These are phyloP conservation scores for Papilio gigon DNA, from an alignment of 2,888 invertebrate genomes.

Conservation along the genomic window DNA sequence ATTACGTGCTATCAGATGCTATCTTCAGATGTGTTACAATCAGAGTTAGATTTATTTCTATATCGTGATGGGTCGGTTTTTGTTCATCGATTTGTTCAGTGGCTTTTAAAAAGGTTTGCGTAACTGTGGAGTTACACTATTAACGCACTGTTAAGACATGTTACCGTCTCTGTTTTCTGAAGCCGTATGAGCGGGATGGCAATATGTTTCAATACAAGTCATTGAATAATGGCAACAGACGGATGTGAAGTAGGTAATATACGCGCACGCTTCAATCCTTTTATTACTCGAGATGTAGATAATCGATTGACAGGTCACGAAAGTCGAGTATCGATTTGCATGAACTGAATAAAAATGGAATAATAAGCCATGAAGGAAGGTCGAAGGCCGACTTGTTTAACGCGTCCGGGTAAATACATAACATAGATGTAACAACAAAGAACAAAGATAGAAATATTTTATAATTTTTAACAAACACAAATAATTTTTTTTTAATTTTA, in stretches of 20 bases:
- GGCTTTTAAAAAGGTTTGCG: constrained; percentile 18
- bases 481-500: background rate
- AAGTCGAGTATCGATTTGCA: constrained; percentile 55
- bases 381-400: constrained; percentile 61
- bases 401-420: constrained; percentile 60
- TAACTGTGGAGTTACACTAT: background rate
- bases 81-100: constrained; percentile 21
- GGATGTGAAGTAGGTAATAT: background rate
- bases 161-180: background rate
- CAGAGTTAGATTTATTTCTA: constrained; percentile 10
- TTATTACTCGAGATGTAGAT: constrained; percentile 43
- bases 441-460: constrained; percentile 3
- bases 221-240: background rate
- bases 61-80: constrained; percentile 21
- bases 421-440: background rate
- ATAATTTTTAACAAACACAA: background rate
- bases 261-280: constrained; percentile 41
- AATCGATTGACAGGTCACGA: constrained; percentile 61
- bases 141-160: background rate
- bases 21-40: constrained; percentile 10
- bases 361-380: constrained; percentile 63
- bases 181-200: background rate
- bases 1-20: constrained; percentile 10
- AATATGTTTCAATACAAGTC: background rate
- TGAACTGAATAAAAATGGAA: constrained; percentile 55